Conservation (phyloP, 2,888 invertebrate species). For the Scaptomyza cyrtandrae region DNA sequence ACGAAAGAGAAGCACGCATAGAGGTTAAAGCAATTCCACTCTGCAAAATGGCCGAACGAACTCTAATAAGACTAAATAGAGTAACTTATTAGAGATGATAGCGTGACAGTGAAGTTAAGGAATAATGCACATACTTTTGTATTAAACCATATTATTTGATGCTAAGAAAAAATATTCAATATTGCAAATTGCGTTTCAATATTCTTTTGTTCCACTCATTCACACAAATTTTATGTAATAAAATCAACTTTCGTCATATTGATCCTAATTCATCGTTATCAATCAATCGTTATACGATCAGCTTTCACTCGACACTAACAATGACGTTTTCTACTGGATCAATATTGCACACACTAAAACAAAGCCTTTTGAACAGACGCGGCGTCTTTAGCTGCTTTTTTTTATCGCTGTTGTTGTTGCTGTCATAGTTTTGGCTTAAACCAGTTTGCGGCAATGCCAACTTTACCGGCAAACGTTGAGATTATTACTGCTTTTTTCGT, state of each 20-base stretch:
- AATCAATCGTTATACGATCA: no score
- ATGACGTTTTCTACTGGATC: slow-evolving; percentile 29
- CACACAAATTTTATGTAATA: neutral
- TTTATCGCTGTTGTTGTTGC: slow-evolving; percentile 25
- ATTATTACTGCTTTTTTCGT: slow-evolving; percentile 34
- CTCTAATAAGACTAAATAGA: slow-evolving; percentile 28
- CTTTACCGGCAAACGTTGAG: slow-evolving; percentile 66
- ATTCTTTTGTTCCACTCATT: neutral
- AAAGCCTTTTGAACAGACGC: slow-evolving; percentile 48
- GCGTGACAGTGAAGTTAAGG: slow-evolving; percentile 5
- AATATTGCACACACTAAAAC: slow-evolving; percentile 35
- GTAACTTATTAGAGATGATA: slow-evolving; percentile 27
- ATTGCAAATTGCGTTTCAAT: no score
- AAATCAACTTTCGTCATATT: neutral
- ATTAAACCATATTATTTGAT: no score
- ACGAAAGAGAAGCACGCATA: slow-evolving; percentile 20
- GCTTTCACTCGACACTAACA: slow-evolving; percentile 12
- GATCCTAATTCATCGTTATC: neutral
- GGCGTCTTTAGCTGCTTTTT: slow-evolving; percentile 49
- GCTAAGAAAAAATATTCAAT: no score
- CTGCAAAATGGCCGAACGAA: slow-evolving; percentile 44
- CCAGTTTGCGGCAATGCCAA: slow-evolving; percentile 68
- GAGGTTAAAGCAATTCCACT: slow-evolving; percentile 52
- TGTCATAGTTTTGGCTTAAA: slow-evolving; percentile 42
- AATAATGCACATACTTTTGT: no score